phyloP scores from a whole-genome alignment of 2,797 vertebrate genomes.

The Zonotrichia albicollis region DNA sequence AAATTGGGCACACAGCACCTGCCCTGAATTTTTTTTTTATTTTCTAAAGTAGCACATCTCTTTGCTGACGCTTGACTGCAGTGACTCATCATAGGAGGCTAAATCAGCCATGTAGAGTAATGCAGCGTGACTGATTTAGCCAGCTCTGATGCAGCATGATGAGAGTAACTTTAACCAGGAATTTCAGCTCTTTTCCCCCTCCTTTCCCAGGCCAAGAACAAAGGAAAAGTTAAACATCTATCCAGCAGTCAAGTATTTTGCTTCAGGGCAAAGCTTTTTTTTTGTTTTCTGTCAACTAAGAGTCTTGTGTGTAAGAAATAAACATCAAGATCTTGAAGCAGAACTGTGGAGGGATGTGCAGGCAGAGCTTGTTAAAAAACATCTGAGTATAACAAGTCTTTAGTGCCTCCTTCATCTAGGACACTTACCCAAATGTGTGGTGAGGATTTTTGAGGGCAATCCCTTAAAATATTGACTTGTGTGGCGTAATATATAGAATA shows the following conservation, averaged over 20 bases:
- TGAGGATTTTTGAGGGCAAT: neutral
- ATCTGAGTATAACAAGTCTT: neutral
- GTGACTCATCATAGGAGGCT: constrained; percentile 66
- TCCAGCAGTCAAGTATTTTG: neutral
- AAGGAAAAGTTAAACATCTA: constrained; percentile 37
- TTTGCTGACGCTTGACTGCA: constrained; percentile 53
- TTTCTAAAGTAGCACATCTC: constrained; percentile 37
- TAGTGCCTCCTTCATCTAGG: neutral
- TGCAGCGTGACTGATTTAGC: constrained; percentile 62
- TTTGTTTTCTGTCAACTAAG: neutral
- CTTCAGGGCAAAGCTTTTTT: neutral
- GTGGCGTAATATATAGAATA: fast-evolving
- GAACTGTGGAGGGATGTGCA: neutral
- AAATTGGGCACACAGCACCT: neutral
- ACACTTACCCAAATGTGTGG: neutral
- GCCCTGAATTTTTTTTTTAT: neutral
- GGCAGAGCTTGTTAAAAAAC: neutral
- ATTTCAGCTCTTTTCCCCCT: constrained; percentile 6
- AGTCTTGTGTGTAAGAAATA: neutral
- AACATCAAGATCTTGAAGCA: neutral
- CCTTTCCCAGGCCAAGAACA: neutral
- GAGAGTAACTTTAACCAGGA: constrained; percentile 32
- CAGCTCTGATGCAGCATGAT: constrained; percentile 51
- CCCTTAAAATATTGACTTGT: neutral
- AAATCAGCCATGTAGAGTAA: constrained; percentile 63